Evolutionary conservation across 2,113 vertebrate genomes (phyloP).

Genomic region (Ptilorrhoa leucosticta): DNA sequence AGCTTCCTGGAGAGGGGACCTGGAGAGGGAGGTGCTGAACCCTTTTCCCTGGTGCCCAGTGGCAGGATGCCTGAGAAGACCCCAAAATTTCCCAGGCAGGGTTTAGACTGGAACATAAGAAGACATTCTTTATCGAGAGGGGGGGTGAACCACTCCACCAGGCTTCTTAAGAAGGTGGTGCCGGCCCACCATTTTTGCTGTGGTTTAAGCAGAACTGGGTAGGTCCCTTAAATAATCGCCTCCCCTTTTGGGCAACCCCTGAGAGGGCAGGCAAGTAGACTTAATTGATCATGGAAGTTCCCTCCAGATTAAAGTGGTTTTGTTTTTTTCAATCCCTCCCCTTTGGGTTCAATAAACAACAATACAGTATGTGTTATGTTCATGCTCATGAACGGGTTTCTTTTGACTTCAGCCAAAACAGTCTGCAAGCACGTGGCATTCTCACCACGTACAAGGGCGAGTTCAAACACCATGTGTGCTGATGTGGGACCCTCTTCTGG

Average conservation of each 20-base stretch:
- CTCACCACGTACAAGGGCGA: background rate
- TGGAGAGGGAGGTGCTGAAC: background rate
- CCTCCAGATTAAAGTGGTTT: too few species aligned
- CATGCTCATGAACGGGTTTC: background rate
- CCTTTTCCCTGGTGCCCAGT: background rate
- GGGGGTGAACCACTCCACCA: background rate
- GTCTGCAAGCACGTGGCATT: background rate
- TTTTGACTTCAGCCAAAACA: background rate
- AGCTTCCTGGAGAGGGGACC: background rate
- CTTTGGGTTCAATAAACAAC: background rate
- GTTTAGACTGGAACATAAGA: background rate
- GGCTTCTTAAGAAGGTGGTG: background rate
- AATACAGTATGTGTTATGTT: background rate
- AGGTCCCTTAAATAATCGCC: background rate
- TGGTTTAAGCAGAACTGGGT: background rate
- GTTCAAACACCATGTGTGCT: background rate
- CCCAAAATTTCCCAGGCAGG: background rate
- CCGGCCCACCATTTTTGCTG: background rate
- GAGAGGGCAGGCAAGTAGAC: background rate
- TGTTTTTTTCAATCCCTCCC: too few species aligned
- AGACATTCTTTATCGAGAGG: background rate
- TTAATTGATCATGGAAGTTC: too few species aligned
- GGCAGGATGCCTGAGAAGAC: fast-evolving
- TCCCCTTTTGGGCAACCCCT: background rate
- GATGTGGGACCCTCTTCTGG: background rate